Evolutionary conservation across 2,797 vertebrate genomes (phyloP).

Genomic region (Acrocephalus scirpaceus): DNA sequence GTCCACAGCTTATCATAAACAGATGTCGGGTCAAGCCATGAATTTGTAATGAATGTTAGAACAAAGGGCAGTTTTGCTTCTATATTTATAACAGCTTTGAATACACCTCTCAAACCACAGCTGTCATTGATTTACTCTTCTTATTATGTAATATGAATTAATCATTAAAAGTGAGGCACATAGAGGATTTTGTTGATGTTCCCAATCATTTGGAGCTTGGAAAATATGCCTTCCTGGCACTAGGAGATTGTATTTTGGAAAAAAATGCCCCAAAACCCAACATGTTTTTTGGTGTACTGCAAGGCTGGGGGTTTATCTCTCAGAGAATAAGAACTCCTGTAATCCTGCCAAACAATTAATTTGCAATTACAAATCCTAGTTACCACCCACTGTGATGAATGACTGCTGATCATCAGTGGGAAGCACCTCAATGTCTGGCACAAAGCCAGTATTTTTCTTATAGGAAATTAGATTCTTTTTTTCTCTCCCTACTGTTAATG

Average conservation of each 20-base stretch:
- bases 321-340: background rate
- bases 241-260: background rate
- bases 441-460: constrained; percentile 3
- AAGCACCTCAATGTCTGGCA: constrained; percentile 51
- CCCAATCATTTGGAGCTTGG: background rate
- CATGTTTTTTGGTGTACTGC: background rate
- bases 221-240: constrained; percentile 38
- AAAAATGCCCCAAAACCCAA: background rate
- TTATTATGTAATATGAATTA: constrained; percentile 53
- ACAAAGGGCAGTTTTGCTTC: constrained; percentile 46
- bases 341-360: constrained; percentile 48
- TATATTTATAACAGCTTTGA: constrained; percentile 43
- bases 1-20: constrained; percentile 41
- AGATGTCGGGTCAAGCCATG: constrained; percentile 23
- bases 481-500: background rate
- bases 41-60: constrained; percentile 49
- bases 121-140: constrained; percentile 55
- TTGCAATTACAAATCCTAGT: constrained; percentile 46
- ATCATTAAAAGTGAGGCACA: constrained; percentile 23
- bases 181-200: constrained; percentile 37
- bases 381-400: constrained; percentile 34
- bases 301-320: background rate
- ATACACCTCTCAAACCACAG: constrained; percentile 45
- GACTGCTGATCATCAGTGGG: constrained; percentile 6
- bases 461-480: constrained; percentile 28